Conservation (phyloP, 2,113 vertebrate species). For the Climacteris rufus region DNA sequence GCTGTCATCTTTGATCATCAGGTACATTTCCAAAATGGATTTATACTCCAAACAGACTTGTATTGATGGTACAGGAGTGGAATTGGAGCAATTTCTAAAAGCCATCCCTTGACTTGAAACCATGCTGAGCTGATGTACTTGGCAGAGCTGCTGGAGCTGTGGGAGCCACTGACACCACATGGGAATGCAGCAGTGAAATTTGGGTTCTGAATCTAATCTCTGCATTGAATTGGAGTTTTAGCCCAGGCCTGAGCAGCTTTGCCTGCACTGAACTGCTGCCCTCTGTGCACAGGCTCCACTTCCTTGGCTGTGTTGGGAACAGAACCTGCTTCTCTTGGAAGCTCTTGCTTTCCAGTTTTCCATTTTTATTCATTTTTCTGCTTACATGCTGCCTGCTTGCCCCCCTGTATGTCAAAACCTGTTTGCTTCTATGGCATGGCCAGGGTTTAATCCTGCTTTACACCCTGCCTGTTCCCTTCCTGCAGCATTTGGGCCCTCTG, state of each 20-base stretch:
- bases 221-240: background rate
- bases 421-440: background rate
- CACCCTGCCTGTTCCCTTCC: background rate
- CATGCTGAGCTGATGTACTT: background rate
- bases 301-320: background rate
- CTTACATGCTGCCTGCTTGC: background rate
- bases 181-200: background rate
- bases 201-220: background rate
- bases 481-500: background rate
- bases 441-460: background rate
- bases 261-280: background rate
- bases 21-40: background rate
- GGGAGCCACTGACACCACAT: background rate
- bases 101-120: background rate
- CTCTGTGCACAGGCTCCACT: too few relatives aligned
- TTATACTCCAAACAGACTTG: background rate
- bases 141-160: background rate
- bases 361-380: background rate
- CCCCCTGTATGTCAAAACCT: background rate
- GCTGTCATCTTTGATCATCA: slow-evolving; percentile 20
- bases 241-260: background rate
- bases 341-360: background rate
- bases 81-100: background rate
- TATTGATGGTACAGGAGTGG: background rate
- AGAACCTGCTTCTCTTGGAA: background rate